A percentile compares a stretch with the other conserved stretches of the same genome.
Conservation (phyloP, 2,113 vertebrate genomes). For the Asarcornis scutulata region DNA sequence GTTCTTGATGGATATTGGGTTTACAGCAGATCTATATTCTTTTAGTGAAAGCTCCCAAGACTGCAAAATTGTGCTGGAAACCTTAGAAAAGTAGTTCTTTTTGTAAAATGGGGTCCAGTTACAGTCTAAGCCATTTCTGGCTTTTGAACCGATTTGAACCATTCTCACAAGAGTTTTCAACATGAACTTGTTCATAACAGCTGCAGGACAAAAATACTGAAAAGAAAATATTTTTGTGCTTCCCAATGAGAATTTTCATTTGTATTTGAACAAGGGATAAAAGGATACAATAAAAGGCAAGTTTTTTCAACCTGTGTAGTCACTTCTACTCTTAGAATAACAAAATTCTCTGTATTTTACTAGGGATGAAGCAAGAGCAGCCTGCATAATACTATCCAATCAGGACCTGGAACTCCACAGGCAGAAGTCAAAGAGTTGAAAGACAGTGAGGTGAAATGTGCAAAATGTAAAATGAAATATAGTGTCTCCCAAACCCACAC, state of each 20-base stretch:
- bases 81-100: neutral
- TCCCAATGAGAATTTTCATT: neutral
- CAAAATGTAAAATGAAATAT: neutral
- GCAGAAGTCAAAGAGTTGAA: neutral
- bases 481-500: neutral
- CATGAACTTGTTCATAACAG: neutral
- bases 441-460: neutral
- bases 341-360: neutral
- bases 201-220: neutral
- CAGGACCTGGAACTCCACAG: neutral
- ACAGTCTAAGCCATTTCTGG: neutral
- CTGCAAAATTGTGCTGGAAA: neutral
- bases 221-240: neutral
- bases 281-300: neutral
- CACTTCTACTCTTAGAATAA: neutral
- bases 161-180: neutral
- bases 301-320: neutral
- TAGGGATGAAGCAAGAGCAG: neutral
- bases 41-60: neutral
- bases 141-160: neutral
- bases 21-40: neutral
- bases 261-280: neutral
- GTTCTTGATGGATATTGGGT: neutral
- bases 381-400: neutral
- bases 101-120: neutral